Evolutionary conservation across 2,888 invertebrate genomes (phyloP).

Genomic region (Hydraecia micacea): DNA sequence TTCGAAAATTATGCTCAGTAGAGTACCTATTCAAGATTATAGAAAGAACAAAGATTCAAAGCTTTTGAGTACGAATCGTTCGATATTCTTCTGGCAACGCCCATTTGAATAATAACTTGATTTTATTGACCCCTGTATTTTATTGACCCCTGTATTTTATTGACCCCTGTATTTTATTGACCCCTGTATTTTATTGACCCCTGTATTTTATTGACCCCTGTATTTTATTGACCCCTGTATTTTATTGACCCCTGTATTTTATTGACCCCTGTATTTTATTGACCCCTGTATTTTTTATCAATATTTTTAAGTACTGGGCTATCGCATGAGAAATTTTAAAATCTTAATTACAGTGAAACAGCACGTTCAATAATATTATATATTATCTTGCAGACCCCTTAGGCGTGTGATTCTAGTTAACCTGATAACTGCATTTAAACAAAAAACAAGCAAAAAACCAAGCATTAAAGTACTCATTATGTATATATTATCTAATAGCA

Average conservation of each 20-base stretch:
- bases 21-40: no score
- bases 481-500: slow-evolving; percentile 66
- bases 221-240: slow-evolving; percentile 17
- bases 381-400: slow-evolving; percentile 32
- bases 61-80: neutral
- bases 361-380: slow-evolving; percentile 31
- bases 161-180: slow-evolving; percentile 18
- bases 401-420: slow-evolving; percentile 52
- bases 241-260: slow-evolving; percentile 27
- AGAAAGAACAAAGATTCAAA: neutral
- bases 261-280: no score
- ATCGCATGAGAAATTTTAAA: slow-evolving; percentile 41
- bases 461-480: slow-evolving; percentile 57
- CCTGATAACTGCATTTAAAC: slow-evolving; percentile 51
- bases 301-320: slow-evolving; percentile 27
- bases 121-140: slow-evolving; percentile 27
- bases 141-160: slow-evolving; percentile 23
- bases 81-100: neutral
- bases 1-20: neutral
- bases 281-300: slow-evolving; percentile 21
- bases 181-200: slow-evolving; percentile 14
- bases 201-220: slow-evolving; percentile 13
- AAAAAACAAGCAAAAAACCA: slow-evolving; percentile 38
- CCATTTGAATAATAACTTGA: neutral
- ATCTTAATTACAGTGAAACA: slow-evolving; percentile 51